These are phyloP conservation scores for Oophaga sylvatica DNA, from an alignment of 2,797 vertebrate species.

Conservation along the genomic window DNA sequence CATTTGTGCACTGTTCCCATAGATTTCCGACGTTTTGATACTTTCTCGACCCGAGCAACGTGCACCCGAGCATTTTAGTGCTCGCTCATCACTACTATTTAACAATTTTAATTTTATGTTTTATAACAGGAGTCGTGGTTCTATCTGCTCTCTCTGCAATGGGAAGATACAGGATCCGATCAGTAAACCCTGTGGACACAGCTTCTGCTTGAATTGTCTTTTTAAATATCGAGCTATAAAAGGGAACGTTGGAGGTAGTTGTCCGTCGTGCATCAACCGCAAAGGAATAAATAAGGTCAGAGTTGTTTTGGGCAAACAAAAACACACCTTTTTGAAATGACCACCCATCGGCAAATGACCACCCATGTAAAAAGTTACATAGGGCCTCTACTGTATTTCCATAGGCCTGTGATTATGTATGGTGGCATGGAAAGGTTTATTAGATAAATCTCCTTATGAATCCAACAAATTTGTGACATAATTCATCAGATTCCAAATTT, in stretches of 20 bases:
- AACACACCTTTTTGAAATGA: neutral
- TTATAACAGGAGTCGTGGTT: neutral
- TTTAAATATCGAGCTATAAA: neutral
- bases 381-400: neutral
- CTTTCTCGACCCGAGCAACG: too few relatives aligned
- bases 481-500: too few relatives aligned
- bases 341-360: neutral
- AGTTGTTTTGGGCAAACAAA: neutral
- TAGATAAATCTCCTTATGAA: too few relatives aligned
- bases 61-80: too few relatives aligned
- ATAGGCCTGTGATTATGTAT: neutral
- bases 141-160: neutral
- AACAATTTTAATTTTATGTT: neutral
- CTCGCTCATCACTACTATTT: neutral
- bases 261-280: neutral
- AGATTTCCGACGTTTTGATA: too few relatives aligned
- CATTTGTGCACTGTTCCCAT: too few relatives aligned
- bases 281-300: neutral
- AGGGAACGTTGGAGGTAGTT: neutral
- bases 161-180: neutral
- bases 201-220: neutral
- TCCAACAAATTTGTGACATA: too few relatives aligned
- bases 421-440: too few relatives aligned
- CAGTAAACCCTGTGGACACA: neutral
- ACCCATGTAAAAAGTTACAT: neutral